phyloP scores from a whole-genome alignment of 2,797 vertebrate species.

The Mareca strepera region DNA sequence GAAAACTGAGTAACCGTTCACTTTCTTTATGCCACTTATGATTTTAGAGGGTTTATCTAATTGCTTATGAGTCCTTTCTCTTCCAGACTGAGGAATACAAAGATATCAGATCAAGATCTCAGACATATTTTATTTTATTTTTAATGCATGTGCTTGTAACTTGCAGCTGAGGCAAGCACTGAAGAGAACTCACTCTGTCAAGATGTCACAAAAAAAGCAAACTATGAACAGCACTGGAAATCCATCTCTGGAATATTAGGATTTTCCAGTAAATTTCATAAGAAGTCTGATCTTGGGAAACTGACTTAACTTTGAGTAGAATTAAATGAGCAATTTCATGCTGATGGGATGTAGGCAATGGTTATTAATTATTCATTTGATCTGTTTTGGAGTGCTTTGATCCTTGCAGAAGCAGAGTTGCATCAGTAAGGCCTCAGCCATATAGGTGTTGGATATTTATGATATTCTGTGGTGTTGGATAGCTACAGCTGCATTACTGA shows the following conservation, averaged over 20 bases:
- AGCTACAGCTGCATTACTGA: background rate
- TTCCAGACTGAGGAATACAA: background rate
- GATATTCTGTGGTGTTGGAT: background rate
- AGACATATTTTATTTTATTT: background rate
- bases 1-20: background rate
- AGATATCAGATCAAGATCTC: background rate
- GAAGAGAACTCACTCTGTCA: background rate
- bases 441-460: background rate
- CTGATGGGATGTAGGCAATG: background rate
- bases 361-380: constrained; percentile 34
- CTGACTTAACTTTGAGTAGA: background rate
- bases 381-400: constrained; percentile 22
- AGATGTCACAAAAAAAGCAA: background rate
- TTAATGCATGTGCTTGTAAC: background rate
- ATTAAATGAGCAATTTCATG: constrained; percentile 1
- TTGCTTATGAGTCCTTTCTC: background rate
- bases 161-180: background rate
- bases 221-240: background rate
- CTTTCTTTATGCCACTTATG: background rate
- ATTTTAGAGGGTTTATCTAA: background rate
- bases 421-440: background rate
- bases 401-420: background rate
- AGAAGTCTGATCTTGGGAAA: background rate
- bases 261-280: background rate
- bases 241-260: background rate